Conservation (phyloP, 2,888 invertebrate genomes). For the Drosophila pegasa region DNA sequence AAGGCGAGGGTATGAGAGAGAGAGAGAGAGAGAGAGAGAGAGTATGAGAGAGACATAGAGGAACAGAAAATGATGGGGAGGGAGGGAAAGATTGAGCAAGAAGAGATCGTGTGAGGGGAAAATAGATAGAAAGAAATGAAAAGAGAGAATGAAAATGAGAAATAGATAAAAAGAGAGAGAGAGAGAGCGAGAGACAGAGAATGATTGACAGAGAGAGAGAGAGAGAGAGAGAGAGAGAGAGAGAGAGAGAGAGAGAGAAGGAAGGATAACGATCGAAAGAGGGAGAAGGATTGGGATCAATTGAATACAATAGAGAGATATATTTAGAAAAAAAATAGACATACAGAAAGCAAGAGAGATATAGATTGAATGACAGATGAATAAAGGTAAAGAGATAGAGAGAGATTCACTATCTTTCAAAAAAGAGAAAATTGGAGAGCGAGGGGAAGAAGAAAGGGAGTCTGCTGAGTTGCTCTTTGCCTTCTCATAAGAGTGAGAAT, state of each 20-base stretch:
- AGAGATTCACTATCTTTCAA: no score
- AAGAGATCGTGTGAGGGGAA: not conserved
- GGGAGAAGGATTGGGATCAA: no score
- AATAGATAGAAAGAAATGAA: not conserved
- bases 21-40: not conserved
- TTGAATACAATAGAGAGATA: no score
- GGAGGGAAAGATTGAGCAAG: no score
- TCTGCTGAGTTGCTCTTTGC: not conserved
- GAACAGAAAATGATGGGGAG: not conserved
- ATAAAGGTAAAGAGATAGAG: not conserved
- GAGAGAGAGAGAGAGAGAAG: not conserved
- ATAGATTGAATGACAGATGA: not conserved
- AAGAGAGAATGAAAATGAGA: not conserved
- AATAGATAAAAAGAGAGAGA: not conserved
- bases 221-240: not conserved
- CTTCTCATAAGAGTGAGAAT: no score
- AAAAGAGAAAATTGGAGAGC: not conserved
- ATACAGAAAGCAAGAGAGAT: not conserved
- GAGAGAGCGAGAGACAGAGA: not conserved
- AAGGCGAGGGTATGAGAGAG: no score
- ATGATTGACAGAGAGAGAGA: no score
- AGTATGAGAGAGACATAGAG: not conserved
- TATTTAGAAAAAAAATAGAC: no score
- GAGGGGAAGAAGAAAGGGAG: not conserved
- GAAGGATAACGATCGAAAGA: not conserved